Evolutionary conservation across 2,113 vertebrate genomes (phyloP).

Genomic region (Alexandromys fortis): DNA sequence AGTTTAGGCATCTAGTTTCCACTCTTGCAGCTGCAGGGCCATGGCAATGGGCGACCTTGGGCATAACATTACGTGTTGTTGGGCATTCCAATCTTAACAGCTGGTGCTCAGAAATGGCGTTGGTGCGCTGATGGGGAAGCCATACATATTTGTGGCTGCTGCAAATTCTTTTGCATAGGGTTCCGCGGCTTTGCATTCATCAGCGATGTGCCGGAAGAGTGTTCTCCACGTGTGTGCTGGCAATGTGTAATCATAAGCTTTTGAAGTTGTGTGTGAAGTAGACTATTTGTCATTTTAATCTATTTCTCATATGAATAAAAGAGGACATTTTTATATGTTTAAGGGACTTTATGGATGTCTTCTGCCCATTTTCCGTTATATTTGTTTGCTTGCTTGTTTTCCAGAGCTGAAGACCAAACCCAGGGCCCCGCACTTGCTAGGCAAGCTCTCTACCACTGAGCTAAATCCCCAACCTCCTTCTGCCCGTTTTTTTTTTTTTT

Average conservation of each 20-base stretch:
- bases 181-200: not conserved
- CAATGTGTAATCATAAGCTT: constrained; percentile 30
- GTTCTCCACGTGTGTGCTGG: not conserved
- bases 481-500: not conserved
- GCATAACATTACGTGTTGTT: not conserved
- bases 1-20: not conserved
- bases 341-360: not conserved
- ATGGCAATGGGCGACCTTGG: not conserved
- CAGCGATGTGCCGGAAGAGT: not conserved
- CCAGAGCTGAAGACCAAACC: too few species aligned
- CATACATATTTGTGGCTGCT: not conserved
- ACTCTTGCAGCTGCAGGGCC: constrained; percentile 13
- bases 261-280: constrained; percentile 52
- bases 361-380: not conserved
- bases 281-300: constrained; percentile 28
- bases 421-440: too few species aligned
- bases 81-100: not conserved
- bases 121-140: not conserved
- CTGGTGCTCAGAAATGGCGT: not conserved
- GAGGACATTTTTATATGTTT: not conserved
- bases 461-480: not conserved
- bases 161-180: not conserved
- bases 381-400: too few species aligned
- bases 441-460: too few species aligned
- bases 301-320: constrained; percentile 31